Evolutionary conservation across 2,888 invertebrate species (phyloP), one percentile per base, ranked within the genome.

Genomic region (Phrixothrix hirtus): DNA sequence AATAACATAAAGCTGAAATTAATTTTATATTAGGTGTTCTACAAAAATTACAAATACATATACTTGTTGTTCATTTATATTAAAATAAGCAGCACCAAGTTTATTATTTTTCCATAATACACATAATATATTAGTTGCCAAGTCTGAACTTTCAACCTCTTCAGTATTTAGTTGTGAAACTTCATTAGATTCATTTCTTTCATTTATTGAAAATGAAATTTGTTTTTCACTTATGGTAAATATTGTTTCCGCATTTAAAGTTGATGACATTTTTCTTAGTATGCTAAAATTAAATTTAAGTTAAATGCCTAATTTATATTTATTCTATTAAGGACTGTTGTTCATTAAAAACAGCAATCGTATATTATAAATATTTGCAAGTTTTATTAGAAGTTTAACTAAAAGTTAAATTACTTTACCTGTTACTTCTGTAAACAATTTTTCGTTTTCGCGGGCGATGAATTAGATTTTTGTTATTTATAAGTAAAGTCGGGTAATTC

Each of bases 51-150:
- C 21, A 21, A 21, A 21, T 21, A 21, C 7, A 21, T 31, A 63
- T 70, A 84, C 85, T 75, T 86, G 83, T 58, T 83, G 83, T 1
- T 84, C 83, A 42, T 80, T 79, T 25, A 83, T 71, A 60, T 84
- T 84, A 74, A 85, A 91, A 71, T 82, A 86, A 0, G 89, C 87
- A 11, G 86, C 87, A n/a, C 89, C 89, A 41, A 91, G 71, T 67
- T 81, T 82, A 9, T 85, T 84, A 37, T 79, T 77, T 55, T 82
- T 80, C 79, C 84, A 88, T 62, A 85, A 79, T 1, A 86, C 76
- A 49, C 85, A 82, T 64, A 90, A 69, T 53, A 88, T 77, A 31
- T 81, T 77, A 81, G 85, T 56, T 7, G 42, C 6, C 16, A 36
- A 14, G 17, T 39, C 39, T 1, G 29, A 45, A 9, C 21, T 4